Conservation (phyloP, 2,797 vertebrate species). For the Sylvilagus floridanus region DNA sequence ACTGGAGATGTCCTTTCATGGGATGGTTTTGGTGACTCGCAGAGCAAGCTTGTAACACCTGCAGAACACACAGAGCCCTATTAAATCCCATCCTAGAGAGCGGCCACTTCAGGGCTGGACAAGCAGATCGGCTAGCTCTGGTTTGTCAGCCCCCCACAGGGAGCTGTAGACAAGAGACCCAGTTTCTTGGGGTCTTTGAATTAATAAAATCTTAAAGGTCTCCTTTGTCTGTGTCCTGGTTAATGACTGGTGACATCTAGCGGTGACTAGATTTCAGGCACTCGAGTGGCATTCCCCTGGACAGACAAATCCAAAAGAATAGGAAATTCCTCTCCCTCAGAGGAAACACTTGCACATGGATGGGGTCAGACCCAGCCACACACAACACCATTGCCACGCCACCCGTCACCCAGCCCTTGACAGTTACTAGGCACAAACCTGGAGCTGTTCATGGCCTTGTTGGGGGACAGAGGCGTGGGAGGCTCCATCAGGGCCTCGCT, state of each 20-base stretch:
- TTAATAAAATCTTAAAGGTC: constrained; percentile 43
- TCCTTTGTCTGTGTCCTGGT: constrained; percentile 32
- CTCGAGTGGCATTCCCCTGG: neutral
- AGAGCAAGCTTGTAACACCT: neutral
- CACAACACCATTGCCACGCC: rapidly evolving
- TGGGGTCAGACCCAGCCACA: neutral
- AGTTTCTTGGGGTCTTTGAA: neutral
- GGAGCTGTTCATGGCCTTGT: rapidly evolving
- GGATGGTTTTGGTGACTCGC: neutral
- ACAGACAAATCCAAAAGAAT: neutral
- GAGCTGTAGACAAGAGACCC: neutral
- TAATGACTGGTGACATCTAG: constrained; percentile 62
- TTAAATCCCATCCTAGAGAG: neutral
- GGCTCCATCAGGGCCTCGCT: neutral
- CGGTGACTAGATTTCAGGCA: constrained; percentile 42
- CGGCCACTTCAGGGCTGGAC: neutral
- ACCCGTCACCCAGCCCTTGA: rapidly evolving
- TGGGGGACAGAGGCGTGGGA: neutral
- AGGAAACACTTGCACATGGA: neutral
- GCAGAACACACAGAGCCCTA: neutral
- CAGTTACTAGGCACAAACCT: no score
- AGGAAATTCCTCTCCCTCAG: neutral
- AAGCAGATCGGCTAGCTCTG: neutral
- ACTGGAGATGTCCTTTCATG: neutral
- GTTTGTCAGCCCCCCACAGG: neutral